phyloP scores from a whole-genome alignment of 2,888 invertebrate species.

The Anarsia innoxiella region DNA sequence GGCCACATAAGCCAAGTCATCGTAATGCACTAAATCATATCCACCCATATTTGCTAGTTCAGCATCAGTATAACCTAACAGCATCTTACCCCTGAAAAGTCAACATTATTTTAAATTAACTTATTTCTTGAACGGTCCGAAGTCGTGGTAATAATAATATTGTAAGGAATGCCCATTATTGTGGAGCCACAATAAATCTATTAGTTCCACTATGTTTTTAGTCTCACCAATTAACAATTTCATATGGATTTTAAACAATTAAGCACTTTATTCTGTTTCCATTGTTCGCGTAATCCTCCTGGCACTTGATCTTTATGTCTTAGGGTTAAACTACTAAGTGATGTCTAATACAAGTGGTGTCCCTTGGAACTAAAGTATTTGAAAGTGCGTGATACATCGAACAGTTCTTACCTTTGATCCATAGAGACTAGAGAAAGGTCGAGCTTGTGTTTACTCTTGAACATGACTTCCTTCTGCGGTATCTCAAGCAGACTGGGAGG shows the following conservation, averaged over 20 bases:
- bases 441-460: slow-evolving; percentile 99
- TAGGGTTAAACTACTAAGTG: too few relatives aligned
- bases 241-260: slow-evolving; percentile 27
- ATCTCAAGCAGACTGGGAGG: slow-evolving; percentile 97
- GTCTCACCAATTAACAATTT: slow-evolving; percentile 35
- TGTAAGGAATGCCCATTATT: slow-evolving; percentile 28
- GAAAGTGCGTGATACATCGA: too few relatives aligned
- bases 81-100: slow-evolving; percentile 91
- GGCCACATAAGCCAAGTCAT: slow-evolving; percentile 97
- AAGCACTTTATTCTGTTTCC: slow-evolving; percentile 23
- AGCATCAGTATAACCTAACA: slow-evolving; percentile 94
- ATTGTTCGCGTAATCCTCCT: slow-evolving; percentile 10
- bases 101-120: background rate
- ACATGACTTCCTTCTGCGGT: slow-evolving; percentile 99
- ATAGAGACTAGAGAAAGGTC: slow-evolving; percentile 97
- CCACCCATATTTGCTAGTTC: slow-evolving; percentile 96
- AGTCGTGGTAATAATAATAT: background rate
- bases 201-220: slow-evolving; percentile 25
- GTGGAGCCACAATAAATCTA: slow-evolving; percentile 16
- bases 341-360: too few relatives aligned
- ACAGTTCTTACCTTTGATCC: slow-evolving; percentile 93
- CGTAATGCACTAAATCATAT: slow-evolving; percentile 98
- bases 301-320: too few relatives aligned
- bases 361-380: too few relatives aligned
- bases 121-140: background rate